Evolutionary conservation across 1,140 invertebrate species (phyloP).

Genomic region (Oncopodura yosiiana): DNA sequence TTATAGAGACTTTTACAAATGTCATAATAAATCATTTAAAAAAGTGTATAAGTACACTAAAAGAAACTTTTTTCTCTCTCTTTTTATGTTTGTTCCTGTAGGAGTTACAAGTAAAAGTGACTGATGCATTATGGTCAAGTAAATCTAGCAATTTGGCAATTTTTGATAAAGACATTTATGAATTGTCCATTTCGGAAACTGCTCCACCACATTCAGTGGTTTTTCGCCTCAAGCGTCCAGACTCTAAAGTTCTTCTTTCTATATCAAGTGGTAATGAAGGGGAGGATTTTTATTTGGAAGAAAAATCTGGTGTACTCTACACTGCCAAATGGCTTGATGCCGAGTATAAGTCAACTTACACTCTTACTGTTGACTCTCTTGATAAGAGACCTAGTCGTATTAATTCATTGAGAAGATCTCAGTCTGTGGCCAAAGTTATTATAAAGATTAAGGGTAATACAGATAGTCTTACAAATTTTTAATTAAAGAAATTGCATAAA

Average conservation of each 20-base stretch:
- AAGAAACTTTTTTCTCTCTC: not conserved
- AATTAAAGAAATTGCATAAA: slow-evolving; percentile 7
- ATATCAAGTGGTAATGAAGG: slow-evolving; percentile 88
- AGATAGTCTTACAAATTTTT: slow-evolving; percentile 40
- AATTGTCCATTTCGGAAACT: slow-evolving; percentile 75
- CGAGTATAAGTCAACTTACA: slow-evolving; percentile 77
- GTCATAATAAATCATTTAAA: not conserved
- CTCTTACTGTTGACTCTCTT: slow-evolving; percentile 58
- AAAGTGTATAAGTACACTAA: not conserved
- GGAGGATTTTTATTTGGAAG: slow-evolving; percentile 74
- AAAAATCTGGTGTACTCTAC: slow-evolving; percentile 78
- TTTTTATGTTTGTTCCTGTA: slow-evolving; percentile 20
- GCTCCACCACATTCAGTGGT: slow-evolving; percentile 79
- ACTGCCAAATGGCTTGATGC: slow-evolving; percentile 75
- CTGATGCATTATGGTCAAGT: slow-evolving; percentile 20
- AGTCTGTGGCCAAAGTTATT: slow-evolving; percentile 37
- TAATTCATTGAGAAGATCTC: slow-evolving; percentile 21
- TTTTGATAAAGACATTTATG: slow-evolving; percentile 79
- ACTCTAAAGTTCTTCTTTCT: slow-evolving; percentile 72
- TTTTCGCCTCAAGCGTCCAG: slow-evolving; percentile 71
- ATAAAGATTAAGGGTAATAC: slow-evolving; percentile 40
- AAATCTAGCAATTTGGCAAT: slow-evolving; percentile 57
- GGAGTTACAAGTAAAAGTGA: slow-evolving; percentile 32
- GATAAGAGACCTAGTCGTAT: slow-evolving; percentile 25
- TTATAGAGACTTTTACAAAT: not conserved